These are phyloP conservation scores for Sitta carolinensis DNA, from an alignment of 2,797 vertebrate species.

Conservation along the genomic window DNA sequence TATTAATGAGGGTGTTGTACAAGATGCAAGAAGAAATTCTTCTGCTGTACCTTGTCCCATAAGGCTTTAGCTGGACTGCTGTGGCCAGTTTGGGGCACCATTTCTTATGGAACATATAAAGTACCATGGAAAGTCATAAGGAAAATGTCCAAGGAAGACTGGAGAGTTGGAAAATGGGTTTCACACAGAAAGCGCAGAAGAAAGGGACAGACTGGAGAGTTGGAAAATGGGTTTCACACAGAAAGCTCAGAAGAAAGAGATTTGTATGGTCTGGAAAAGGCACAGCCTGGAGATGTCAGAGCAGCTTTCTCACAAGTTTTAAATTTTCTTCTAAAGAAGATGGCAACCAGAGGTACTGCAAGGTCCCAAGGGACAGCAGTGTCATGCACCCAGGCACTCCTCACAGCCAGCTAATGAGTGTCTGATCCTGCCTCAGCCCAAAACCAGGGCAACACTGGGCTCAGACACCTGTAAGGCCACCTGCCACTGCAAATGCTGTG, in stretches of 20 bases:
- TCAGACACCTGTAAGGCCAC: background rate
- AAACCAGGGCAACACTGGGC: background rate
- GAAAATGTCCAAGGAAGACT: background rate
- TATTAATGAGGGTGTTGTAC: background rate
- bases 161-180: background rate
- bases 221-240: background rate
- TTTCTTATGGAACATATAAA: background rate
- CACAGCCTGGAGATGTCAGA: background rate
- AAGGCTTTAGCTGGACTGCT: background rate
- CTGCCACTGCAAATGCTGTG: background rate
- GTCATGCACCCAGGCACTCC: background rate
- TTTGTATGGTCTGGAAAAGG: background rate
- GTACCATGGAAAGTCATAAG: background rate
- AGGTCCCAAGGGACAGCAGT: background rate
- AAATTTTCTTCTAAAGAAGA: background rate
- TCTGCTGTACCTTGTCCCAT: background rate
- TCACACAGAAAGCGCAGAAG: background rate
- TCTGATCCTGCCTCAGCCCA: background rate
- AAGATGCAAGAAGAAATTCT: background rate
- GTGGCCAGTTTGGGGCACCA: background rate
- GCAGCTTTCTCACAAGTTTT: background rate
- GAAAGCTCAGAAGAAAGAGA: background rate
- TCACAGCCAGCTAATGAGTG: background rate
- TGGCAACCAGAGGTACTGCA: background rate
- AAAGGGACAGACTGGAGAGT: background rate